Percentiles rank a stretch among this genome's conserved stretches.
Evolutionary conservation across 2,888 invertebrate genomes (phyloP).

Genomic region (Mycalesis mineus): DNA sequence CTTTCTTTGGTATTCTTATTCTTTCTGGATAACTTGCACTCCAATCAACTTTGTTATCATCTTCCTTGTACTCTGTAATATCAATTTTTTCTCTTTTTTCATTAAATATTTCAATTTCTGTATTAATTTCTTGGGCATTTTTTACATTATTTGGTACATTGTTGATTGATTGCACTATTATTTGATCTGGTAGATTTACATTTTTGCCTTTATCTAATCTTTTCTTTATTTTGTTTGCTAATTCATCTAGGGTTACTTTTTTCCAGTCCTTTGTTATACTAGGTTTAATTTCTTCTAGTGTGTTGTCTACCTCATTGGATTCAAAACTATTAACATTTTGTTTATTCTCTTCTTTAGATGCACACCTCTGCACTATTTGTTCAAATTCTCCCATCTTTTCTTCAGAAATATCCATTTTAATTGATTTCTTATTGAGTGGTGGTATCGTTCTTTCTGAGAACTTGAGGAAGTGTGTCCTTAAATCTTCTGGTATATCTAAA

Average conservation of each 20-base stretch:
- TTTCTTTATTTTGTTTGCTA: conserved; percentile 52
- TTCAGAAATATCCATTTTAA: conserved; percentile 52
- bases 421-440: conserved; percentile 53
- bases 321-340: conserved; percentile 12
- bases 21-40: conserved; percentile 73
- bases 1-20: conserved; percentile 84
- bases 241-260: conserved; percentile 58
- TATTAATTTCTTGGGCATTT: conserved; percentile 32
- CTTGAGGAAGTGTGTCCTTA: conserved; percentile 80
- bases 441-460: conserved; percentile 80
- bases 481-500: conserved; percentile 61
- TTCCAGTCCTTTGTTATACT: conserved; percentile 39
- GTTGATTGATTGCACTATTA: conserved; percentile 48
- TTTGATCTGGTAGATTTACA: conserved; percentile 54
- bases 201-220: conserved; percentile 51
- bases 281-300: conserved; percentile 23
- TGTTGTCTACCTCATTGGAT: conserved; percentile 13
- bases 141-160: conserved; percentile 25
- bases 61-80: conserved; percentile 42
- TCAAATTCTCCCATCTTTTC: conserved; percentile 66
- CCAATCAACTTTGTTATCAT: conserved; percentile 37
- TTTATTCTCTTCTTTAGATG: conserved; percentile 40
- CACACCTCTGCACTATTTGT: conserved; percentile 66
- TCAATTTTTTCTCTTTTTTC: conserved; percentile 34
- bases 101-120: conserved; percentile 44